A percentile compares a stretch with the other conserved stretches of the same genome.
phyloP scores from a whole-genome alignment of 2,113 vertebrate species.

The Ailuropoda melanoleuca region DNA sequence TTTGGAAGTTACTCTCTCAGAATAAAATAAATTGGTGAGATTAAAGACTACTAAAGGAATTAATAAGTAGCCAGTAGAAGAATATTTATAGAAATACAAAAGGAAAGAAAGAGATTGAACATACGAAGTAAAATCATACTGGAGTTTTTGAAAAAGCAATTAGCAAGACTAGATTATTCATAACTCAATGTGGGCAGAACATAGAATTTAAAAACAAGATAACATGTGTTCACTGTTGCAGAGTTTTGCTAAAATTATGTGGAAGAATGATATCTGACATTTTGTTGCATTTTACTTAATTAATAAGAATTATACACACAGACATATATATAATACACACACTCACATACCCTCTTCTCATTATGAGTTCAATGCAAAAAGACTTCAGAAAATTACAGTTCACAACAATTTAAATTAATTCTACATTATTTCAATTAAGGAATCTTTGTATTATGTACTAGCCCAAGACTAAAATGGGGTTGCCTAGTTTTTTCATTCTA shows the following conservation, averaged over 20 bases:
- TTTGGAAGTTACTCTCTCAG: constrained; percentile 11
- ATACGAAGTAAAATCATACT: constrained; percentile 13
- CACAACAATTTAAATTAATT: not conserved
- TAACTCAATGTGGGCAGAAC: not conserved
- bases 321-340: not conserved
- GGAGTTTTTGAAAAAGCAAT: not conserved
- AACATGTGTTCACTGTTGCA: not conserved
- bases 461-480: not conserved
- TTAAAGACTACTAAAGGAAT: constrained; percentile 45
- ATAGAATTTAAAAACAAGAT: constrained; percentile 56
- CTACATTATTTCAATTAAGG: not conserved
- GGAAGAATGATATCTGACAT: not conserved
- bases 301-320: not conserved
- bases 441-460: not conserved
- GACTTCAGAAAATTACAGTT: constrained; percentile 35
- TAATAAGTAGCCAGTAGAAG: constrained; percentile 32
- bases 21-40: constrained; percentile 28
- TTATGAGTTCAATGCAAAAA: not conserved
- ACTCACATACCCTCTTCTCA: not conserved
- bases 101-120: not conserved
- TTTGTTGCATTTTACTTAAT: constrained; percentile 5
- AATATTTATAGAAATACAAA: constrained; percentile 53
- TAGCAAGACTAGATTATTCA: not conserved
- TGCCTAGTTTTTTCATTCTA: not conserved
- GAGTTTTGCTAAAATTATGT: not conserved